Conservation (phyloP, 2,113 vertebrate genomes). For the Prunella himalayana region DNA sequence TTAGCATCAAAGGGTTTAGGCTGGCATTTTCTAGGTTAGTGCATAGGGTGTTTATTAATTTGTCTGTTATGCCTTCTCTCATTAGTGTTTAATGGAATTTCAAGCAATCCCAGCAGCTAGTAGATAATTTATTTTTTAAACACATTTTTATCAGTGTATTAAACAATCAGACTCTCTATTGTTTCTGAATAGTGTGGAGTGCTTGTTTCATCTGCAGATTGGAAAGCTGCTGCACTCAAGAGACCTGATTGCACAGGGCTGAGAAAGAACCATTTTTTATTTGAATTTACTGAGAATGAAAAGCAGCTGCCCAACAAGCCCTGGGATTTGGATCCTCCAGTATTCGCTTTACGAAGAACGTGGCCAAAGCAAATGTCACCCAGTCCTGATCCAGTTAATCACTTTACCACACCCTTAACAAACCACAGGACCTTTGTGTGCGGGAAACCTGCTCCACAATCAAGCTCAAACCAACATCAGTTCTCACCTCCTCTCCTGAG, state of each 20-base stretch:
- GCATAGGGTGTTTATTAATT: slow-evolving; percentile 64
- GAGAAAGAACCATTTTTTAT: neutral
- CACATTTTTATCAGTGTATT: slow-evolving; percentile 41
- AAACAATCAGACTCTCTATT: slow-evolving; percentile 37
- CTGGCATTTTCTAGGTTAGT: slow-evolving; percentile 47
- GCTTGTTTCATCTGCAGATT: slow-evolving; percentile 18
- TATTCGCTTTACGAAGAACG: neutral
- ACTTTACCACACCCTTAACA: neutral
- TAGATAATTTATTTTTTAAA: slow-evolving; percentile 55
- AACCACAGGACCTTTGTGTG: neutral
- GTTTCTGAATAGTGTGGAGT: slow-evolving; percentile 30
- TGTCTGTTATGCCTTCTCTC: slow-evolving; percentile 52
- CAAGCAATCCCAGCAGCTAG: slow-evolving; percentile 29
- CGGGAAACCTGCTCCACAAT: neutral
- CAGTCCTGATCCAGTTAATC: neutral
- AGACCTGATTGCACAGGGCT: neutral
- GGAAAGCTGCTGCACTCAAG: neutral
- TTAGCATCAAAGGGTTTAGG: slow-evolving; percentile 61
- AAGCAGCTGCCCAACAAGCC: neutral
- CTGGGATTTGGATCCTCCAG: neutral
- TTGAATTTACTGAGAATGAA: neutral
- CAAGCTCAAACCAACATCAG: neutral
- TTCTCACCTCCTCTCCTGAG: neutral
- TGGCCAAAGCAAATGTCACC: neutral
- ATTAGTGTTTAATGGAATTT: slow-evolving; percentile 67